Evolutionary conservation across 2,888 invertebrate species (phyloP).

Genomic region (Lasioglossum oenotherae): DNA sequence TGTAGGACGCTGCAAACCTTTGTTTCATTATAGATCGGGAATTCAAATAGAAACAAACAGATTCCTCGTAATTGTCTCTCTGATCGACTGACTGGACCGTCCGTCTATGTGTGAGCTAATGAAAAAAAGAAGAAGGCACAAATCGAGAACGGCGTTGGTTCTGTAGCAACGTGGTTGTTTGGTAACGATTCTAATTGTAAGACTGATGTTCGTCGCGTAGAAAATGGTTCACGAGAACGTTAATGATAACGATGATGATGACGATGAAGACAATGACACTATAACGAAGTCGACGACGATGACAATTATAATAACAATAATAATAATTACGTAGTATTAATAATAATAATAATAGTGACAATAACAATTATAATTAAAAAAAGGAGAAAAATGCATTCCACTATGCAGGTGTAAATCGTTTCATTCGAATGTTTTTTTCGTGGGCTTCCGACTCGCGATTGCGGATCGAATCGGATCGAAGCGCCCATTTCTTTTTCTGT

Average conservation of each 20-base stretch:
- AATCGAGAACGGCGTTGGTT: neutral
- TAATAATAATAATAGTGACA: constrained; percentile 20
- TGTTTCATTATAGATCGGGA: neutral
- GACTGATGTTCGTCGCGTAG: constrained; percentile 16
- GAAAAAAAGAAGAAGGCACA: neutral
- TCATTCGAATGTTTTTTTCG: constrained; percentile 51
- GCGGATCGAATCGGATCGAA: constrained; percentile 14
- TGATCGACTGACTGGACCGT: neutral
- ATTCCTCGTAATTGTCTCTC: neutral
- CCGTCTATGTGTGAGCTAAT: neutral
- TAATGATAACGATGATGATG: neutral
- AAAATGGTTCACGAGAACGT: neutral
- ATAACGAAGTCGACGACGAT: constrained; percentile 23
- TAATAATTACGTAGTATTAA: constrained; percentile 25
- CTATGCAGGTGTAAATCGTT: constrained; percentile 58
- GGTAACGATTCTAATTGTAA: constrained; percentile 16
- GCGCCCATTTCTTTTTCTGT: constrained; percentile 48
- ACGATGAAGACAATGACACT: constrained; percentile 9
- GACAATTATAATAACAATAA: constrained; percentile 27
- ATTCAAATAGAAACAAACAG: neutral
- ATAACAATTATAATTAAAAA: constrained; percentile 29
- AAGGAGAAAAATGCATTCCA: constrained; percentile 75
- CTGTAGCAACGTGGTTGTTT: constrained; percentile 8
- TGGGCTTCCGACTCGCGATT: neutral
- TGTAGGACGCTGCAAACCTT: neutral